These are phyloP conservation scores for Bombus pascuorum DNA, from an alignment of 1,140 invertebrate species.

Conservation along the genomic window DNA sequence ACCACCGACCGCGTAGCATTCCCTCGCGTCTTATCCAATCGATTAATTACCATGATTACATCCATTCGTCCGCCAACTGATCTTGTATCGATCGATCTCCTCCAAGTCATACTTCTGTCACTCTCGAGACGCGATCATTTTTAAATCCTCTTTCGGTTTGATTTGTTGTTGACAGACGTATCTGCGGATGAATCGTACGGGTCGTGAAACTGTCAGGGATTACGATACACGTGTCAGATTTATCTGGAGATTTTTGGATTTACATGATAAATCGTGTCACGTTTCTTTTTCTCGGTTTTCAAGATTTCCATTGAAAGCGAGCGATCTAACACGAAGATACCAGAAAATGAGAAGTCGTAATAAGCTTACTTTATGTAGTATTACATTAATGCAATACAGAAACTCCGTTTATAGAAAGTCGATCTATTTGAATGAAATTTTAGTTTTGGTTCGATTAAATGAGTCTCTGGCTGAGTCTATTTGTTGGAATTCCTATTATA, in stretches of 20 bases:
- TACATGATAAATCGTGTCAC: neutral
- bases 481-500: no score
- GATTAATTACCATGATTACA: constrained; percentile 1
- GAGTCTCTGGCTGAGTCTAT: no score
- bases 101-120: neutral
- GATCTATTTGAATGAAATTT: no score
- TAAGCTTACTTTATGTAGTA: no score
- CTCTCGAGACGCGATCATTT: neutral
- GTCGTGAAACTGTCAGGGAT: neutral
- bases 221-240: neutral
- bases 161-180: neutral
- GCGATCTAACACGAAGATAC: no score
- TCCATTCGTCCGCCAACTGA: neutral
- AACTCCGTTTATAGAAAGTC: no score
- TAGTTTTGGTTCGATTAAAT: no score
- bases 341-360: no score
- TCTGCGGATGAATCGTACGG: neutral
- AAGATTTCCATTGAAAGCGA: neutral
- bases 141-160: neutral
- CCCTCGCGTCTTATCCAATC: neutral
- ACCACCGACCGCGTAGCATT: neutral
- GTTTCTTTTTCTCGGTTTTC: neutral
- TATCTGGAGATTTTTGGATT: neutral
- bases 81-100: neutral
- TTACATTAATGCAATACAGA: no score